A percentile compares a stretch with the other conserved stretches of the same genome.
phyloP scores from a whole-genome alignment of 1,140 invertebrate species.

The Ectropis grisescens region DNA sequence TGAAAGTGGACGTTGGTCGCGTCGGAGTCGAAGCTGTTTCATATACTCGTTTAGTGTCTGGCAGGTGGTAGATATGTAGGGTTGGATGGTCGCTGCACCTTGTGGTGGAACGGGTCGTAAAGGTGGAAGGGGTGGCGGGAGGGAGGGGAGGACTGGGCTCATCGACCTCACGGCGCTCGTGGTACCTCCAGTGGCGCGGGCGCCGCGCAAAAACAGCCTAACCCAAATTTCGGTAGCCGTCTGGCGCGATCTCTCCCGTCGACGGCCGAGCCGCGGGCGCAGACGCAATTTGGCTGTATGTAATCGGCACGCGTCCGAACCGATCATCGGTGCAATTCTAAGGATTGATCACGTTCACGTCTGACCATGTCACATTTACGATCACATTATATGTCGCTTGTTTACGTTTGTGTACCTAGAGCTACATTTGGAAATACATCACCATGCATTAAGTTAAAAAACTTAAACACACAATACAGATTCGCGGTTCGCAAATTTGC shows the following conservation, averaged over 20 bases:
- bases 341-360: not conserved
- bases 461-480: too few relatives aligned
- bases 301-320: constrained; percentile 32
- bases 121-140: constrained; percentile 22
- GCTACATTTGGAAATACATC: too few relatives aligned
- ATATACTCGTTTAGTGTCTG: constrained; percentile 54
- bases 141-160: constrained; percentile 32
- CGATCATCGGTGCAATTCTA: constrained; percentile 3
- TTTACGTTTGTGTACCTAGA: too few relatives aligned
- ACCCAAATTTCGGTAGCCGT: constrained; percentile 62
- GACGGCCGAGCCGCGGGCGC: constrained; percentile 17
- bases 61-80: constrained; percentile 63
- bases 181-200: constrained; percentile 36
- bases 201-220: constrained; percentile 48
- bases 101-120: constrained; percentile 52
- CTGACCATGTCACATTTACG: not conserved
- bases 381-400: too few relatives aligned
- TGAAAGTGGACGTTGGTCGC: not conserved
- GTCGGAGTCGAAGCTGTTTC: constrained; percentile 10
- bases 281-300: constrained; percentile 19
- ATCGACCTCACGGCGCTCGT: constrained; percentile 41
- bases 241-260: constrained; percentile 39
- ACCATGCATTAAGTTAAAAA: too few relatives aligned
- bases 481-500: too few relatives aligned
- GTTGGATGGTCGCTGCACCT: constrained; percentile 50